Conservation (phyloP, 2,797 vertebrate genomes). For the Aldrovandia affinis region DNA sequence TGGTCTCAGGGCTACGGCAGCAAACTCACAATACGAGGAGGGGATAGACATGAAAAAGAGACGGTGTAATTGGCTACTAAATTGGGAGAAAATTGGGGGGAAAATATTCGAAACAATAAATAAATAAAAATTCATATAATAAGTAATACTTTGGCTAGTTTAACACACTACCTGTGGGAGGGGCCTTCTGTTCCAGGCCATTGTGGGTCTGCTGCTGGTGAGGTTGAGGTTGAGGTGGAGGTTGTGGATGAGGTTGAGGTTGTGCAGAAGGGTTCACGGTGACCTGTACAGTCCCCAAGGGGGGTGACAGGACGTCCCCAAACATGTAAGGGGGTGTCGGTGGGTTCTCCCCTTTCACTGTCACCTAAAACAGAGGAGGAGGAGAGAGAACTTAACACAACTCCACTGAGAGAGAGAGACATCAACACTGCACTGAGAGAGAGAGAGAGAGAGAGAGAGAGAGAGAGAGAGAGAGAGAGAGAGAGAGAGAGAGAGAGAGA, state of each 20-base stretch:
- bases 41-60: too few relatives aligned
- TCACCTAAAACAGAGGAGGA: slow-evolving; percentile 42
- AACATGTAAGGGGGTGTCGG: slow-evolving; percentile 82
- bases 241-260: slow-evolving; percentile 45
- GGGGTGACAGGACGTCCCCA: slow-evolving; percentile 75
- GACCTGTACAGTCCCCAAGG: slow-evolving; percentile 75
- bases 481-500: too few relatives aligned
- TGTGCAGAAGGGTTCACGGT: slow-evolving; percentile 62
- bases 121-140: too few relatives aligned
- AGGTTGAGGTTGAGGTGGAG: slow-evolving; percentile 39
- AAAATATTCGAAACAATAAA: too few relatives aligned
- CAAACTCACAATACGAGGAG: too few relatives aligned
- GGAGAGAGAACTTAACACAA: neutral
- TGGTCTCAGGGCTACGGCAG: too few relatives aligned
- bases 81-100: too few relatives aligned
- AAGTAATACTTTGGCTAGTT: too few relatives aligned
- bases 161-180: slow-evolving; percentile 60
- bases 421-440: too few relatives aligned
- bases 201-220: slow-evolving; percentile 38
- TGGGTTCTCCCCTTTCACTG: slow-evolving; percentile 79
- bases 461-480: too few relatives aligned
- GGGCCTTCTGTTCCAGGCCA: slow-evolving; percentile 46
- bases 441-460: neutral
- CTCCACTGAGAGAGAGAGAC: neutral
- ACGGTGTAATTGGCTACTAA: too few relatives aligned